Evolutionary conservation across 2,888 invertebrate genomes (phyloP), one percentile per base, ranked within the genome.

Genomic region (Leucoma salicis): DNA sequence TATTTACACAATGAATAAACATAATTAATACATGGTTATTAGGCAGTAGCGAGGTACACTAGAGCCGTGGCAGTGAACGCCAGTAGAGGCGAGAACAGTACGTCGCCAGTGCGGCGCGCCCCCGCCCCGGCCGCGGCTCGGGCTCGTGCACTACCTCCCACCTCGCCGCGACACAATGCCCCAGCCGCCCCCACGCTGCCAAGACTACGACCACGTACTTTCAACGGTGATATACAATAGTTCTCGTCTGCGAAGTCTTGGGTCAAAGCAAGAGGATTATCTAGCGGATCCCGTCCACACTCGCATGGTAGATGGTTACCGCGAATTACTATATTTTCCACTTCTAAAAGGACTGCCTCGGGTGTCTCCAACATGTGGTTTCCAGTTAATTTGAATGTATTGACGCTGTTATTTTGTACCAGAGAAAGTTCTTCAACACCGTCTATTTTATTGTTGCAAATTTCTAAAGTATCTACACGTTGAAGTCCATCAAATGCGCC

Each of bases 261-360:
- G 35, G 85, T 83, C 48, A 94, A 92, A 14, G 94, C 94, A 51
- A 96, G 84, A 25, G 95, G 94, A 49, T 95, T 95, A 41, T 93
- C 93, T 39, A 96, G 85, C 21, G 96, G 91, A 42, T 94, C 93
- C 66, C 95, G 94, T 60, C 95, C 95, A 70, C 96, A 97, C 79
- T 96, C 96, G 77, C 96, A 97, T 1, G 96, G 96, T 72, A 96
- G 94, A 70, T 96, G 96, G 78, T 97, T 97, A 35, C 93, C 92
- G 42, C 92, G 88, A 64, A 95, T 93, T 66, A 93, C 92, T 47
- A 96, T 81, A 58, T 91, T 92, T 49, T 93, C 93, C 36, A 95
- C 95, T 53, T 94, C 92, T 33, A 94, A 85, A n/a, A 92, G 88
- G 39, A 96, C 91, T 25, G 92, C 91, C 55, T 93, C 94, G 40